These are phyloP conservation scores for Hippolais icterina DNA, from an alignment of 2,113 vertebrate genomes.

Conservation along the genomic window DNA sequence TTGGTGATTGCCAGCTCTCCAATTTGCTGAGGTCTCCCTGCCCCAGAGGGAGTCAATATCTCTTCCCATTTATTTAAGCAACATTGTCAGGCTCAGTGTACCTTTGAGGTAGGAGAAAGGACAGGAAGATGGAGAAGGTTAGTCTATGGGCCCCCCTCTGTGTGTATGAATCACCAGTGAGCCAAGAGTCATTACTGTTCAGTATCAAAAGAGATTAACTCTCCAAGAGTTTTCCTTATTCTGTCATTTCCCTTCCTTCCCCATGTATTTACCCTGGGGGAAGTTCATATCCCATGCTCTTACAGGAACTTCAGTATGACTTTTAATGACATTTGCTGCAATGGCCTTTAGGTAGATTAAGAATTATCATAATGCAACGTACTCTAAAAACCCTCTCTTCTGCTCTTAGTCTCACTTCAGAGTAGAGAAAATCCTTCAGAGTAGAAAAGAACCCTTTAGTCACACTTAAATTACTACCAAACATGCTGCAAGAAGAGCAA, in stretches of 20 bases:
- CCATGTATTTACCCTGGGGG: background rate
- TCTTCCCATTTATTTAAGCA: background rate
- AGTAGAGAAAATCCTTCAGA: background rate
- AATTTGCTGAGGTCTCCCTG: background rate
- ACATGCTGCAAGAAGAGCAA: background rate
- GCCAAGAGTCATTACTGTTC: background rate
- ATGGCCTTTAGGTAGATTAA: background rate
- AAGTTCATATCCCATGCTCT: background rate
- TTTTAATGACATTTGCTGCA: background rate
- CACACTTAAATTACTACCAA: background rate
- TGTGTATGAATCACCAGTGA: background rate
- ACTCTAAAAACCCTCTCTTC: background rate
- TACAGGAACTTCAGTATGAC: background rate
- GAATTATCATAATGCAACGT: fast-evolving
- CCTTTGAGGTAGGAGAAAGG: background rate
- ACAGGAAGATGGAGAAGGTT: background rate
- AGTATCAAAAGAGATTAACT: background rate
- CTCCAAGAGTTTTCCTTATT: background rate
- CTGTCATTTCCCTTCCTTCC: background rate
- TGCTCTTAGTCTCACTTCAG: background rate
- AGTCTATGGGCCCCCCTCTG: background rate
- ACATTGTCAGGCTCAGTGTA: background rate
- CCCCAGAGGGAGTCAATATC: too few relatives aligned
- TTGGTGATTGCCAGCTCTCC: background rate
- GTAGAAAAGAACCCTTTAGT: background rate